phyloP scores from a whole-genome alignment of 92 coral and sea anemone species.

The Isaurus tuberculatus region DNA sequence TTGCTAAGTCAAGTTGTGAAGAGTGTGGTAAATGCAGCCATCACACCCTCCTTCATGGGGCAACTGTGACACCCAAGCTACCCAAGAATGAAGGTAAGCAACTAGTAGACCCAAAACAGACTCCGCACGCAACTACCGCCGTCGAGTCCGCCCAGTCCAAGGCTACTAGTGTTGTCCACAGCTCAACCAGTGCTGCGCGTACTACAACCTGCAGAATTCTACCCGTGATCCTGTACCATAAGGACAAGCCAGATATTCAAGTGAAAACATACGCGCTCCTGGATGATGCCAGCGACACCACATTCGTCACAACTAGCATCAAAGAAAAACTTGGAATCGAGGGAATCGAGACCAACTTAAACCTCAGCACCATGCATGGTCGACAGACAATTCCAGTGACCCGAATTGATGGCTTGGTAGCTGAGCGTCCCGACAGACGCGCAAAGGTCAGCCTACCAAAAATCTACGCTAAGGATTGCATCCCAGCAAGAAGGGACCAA shows the following conservation, averaged over 20 bases:
- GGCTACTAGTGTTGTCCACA: slow-evolving; percentile 26
- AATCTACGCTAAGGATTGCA: slow-evolving; percentile 26
- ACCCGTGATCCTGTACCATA: slow-evolving; percentile 61
- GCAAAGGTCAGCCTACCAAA: slow-evolving; percentile 49
- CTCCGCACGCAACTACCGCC: background rate
- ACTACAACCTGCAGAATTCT: slow-evolving; percentile 51
- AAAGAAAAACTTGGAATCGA: slow-evolving; percentile 21
- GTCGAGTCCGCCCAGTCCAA: slow-evolving; percentile 22
- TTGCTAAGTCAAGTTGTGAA: slow-evolving; percentile 43
- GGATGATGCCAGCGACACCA: slow-evolving; percentile 65
- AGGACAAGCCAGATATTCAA: slow-evolving; percentile 33
- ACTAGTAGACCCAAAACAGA: slow-evolving; percentile 18
- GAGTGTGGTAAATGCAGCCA: slow-evolving; percentile 68
- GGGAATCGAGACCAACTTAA: slow-evolving; percentile 41
- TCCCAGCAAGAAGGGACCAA: slow-evolving; percentile 32
- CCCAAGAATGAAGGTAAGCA: slow-evolving; percentile 6
- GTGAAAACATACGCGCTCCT: slow-evolving; percentile 48
- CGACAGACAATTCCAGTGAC: slow-evolving; percentile 12
- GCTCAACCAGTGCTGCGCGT: slow-evolving; percentile 18
- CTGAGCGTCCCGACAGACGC: slow-evolving; percentile 31
- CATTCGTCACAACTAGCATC: slow-evolving; percentile 36
- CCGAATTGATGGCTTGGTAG: slow-evolving; percentile 36
- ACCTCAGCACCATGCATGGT: slow-evolving; percentile 54
- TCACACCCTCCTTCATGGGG: slow-evolving; percentile 72
- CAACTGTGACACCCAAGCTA: slow-evolving; percentile 43